Base-by-base conservation (phyloP, 2,888 invertebrate genomes). In the Tipula unca region DNA sequence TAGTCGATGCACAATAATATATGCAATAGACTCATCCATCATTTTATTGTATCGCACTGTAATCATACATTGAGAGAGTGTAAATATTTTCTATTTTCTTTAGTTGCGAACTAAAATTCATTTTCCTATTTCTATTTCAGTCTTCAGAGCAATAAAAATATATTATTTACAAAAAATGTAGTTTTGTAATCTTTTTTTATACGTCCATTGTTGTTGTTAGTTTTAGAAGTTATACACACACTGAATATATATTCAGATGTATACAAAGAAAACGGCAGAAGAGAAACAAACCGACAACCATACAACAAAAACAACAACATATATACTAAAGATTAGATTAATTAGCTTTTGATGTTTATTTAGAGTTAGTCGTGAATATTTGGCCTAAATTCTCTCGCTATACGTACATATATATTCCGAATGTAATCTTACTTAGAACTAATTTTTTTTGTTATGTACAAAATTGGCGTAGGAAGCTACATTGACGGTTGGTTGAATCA, bases 81-180 rank as follows among this genome's bases (percentile, higher is more conserved):
- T 48, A 48, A 2, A 48, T 17, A 69, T 69, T 69, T 69, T 69
- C 69, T 69, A 69, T 69, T 69, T 69, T 69, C 69, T 25, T 69
- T n/a, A n/a, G n/a, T 69, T 69, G 25, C 25, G 25, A 69, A 69
- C 13, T 69, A 25, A 20, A 69, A 69, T 69, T 69, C 25, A 69
- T 69, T 69, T 69, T 69, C 69, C 69, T 69, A 69, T 69, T 69
- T 69, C 69, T 69, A 69, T 69, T 69, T 69, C 69, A 69, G 69
- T 69, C 69, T 8, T 69, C 25, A 69, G 20, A 69, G 25, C 48
- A n/a, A 17, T n/a, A 13, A 10, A 3, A n/a, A 48, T 48, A 48
- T 48, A 39, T 8, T 32, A 6, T 32, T 6, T 32, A 32, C 4
- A 2, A 10, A 39, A 39, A 39, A 39, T 39, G 13, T 10, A 69